Evolutionary conservation across 2,113 vertebrate genomes (phyloP).

Genomic region (Xiphias gladius): DNA sequence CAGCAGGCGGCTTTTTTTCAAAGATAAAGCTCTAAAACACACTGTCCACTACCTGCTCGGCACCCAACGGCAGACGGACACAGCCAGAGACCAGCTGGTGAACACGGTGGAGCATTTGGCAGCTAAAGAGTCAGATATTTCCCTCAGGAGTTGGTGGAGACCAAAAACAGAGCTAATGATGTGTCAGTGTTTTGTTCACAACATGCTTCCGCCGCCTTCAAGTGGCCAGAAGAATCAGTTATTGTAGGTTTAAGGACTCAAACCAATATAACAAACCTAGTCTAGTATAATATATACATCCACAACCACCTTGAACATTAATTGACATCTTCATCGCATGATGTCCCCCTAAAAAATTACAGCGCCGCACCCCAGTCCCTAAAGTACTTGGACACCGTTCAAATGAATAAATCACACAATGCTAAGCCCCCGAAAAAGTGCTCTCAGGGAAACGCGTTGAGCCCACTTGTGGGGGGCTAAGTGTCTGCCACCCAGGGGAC

Average conservation of each 20-base stretch:
- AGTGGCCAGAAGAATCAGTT: background rate
- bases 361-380: conserved; percentile 20
- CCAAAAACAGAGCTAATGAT: background rate
- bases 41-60: too few species aligned
- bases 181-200: background rate
- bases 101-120: background rate
- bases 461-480: conserved; percentile 61
- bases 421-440: conserved; percentile 55
- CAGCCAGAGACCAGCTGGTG: background rate
- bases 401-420: conserved; percentile 54
- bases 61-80: background rate
- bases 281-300: background rate
- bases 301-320: background rate
- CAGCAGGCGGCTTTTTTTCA: too few species aligned
- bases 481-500: conserved; percentile 46
- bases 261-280: background rate
- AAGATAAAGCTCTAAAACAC: too few species aligned
- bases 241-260: background rate
- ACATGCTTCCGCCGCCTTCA: background rate
- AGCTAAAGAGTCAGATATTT: background rate
- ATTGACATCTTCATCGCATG: conserved; percentile 8
- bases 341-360: conserved; percentile 9
- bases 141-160: background rate
- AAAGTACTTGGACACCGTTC: conserved; percentile 38
- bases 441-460: conserved; percentile 52